Conservation (phyloP, 2,113 vertebrate species). For the Campylomormyrus numenius region DNA sequence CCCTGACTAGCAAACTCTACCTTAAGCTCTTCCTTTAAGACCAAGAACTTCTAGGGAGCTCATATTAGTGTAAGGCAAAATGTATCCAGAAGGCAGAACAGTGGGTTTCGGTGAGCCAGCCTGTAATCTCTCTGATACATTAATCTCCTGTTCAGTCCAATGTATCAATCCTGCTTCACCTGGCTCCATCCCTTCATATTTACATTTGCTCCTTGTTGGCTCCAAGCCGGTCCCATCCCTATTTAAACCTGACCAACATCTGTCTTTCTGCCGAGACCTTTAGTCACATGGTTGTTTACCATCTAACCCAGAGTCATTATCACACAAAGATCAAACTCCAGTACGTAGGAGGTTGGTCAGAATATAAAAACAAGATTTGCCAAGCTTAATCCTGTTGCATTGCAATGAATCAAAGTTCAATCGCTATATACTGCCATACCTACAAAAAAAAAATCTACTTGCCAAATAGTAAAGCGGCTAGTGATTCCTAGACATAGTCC, state of each 20-base stretch:
- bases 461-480: background rate
- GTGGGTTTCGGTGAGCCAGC: too few relatives aligned
- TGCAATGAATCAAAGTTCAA: background rate
- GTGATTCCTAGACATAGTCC: background rate
- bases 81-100: too few relatives aligned
- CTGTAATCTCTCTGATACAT: background rate
- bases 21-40: too few relatives aligned
- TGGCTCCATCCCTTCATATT: background rate
- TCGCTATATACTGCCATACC: background rate
- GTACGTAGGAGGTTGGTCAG: background rate
- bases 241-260: background rate
- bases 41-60: too few relatives aligned
- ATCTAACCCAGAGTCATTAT: background rate
- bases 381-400: background rate
- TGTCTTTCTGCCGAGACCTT: background rate
- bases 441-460: background rate
- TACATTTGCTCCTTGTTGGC: background rate
- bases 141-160: too few relatives aligned
- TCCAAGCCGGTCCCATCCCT: background rate
- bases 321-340: background rate
- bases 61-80: too few relatives aligned
- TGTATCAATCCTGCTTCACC: background rate
- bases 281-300: background rate
- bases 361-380: background rate
- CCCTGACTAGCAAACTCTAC: too few relatives aligned